Evolutionary conservation across 2,113 vertebrate genomes (phyloP).

Genomic region (Rynchops niger): DNA sequence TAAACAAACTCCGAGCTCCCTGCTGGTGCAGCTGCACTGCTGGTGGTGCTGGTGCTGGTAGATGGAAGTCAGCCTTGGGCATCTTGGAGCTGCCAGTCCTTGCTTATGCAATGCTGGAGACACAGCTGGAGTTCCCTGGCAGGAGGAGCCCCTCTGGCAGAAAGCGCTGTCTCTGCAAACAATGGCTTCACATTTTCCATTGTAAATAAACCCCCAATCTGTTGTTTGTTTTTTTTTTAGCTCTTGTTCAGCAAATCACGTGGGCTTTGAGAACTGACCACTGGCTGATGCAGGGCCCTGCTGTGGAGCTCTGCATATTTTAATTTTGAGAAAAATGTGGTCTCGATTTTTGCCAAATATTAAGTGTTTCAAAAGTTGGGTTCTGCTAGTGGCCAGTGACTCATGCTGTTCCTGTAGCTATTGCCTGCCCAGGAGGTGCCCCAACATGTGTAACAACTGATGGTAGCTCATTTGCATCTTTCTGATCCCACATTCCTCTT

Average conservation of each 20-base stretch:
- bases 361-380: not conserved
- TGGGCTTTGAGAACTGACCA: not conserved
- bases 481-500: not conserved
- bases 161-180: not conserved
- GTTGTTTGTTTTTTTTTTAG: not conserved
- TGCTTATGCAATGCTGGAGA: not conserved
- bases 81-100: not conserved
- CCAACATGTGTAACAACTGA: rapidly evolving
- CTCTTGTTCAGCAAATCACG: not conserved
- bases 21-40: not conserved
- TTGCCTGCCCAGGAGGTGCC: not conserved
- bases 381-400: not conserved
- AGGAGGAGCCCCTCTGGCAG: not conserved
- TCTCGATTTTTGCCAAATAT: not conserved
- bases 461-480: rapidly evolving
- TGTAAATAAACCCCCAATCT: not conserved
- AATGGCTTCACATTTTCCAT: constrained; percentile 22
- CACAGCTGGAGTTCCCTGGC: constrained; percentile 32
- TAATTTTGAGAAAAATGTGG: not conserved
- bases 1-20: not conserved
- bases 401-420: not conserved
- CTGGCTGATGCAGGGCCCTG: not conserved
- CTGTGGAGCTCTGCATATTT: not conserved
- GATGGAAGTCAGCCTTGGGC: not conserved
- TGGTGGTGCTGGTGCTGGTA: not conserved